phyloP scores from a whole-genome alignment of 2,113 vertebrate species.

The Sapajus apella region DNA sequence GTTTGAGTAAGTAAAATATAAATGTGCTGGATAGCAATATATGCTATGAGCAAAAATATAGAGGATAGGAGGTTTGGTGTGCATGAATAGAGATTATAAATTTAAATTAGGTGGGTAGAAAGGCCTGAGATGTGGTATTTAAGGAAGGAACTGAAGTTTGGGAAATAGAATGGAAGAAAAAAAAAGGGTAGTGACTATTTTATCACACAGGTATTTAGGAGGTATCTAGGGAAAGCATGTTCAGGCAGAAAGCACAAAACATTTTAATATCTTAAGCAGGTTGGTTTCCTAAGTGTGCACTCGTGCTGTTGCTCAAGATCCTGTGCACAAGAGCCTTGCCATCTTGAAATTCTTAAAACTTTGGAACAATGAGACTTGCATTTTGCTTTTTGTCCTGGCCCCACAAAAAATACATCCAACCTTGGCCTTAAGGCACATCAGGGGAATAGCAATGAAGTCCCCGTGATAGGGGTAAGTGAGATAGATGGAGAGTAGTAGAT shows the following conservation, averaged over 20 bases:
- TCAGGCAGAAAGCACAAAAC: not conserved
- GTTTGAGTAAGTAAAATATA: not conserved
- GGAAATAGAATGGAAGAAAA: not conserved
- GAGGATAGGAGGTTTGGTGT: not conserved
- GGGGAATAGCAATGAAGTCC: not conserved
- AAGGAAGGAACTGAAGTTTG: not conserved
- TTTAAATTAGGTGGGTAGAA: not conserved
- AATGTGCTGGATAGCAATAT: not conserved
- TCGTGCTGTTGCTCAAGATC: not conserved
- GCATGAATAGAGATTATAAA: not conserved
- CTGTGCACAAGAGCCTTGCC: not conserved
- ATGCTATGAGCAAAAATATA: not conserved
- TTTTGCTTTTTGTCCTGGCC: not conserved
- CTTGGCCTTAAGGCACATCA: not conserved
- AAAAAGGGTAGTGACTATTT: fast-evolving
- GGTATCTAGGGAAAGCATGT: not conserved
- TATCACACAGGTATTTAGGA: not conserved
- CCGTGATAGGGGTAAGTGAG: not conserved
- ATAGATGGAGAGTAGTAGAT: too few relatives aligned
- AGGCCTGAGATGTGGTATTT: not conserved
- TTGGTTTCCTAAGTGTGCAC: not conserved
- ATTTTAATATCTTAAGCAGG: not conserved
- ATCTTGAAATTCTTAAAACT: not conserved
- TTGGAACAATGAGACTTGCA: not conserved
- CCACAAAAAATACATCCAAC: too few relatives aligned